phyloP scores from a whole-genome alignment of 2,888 invertebrate species.

The Eutolmus rufibarbis region DNA sequence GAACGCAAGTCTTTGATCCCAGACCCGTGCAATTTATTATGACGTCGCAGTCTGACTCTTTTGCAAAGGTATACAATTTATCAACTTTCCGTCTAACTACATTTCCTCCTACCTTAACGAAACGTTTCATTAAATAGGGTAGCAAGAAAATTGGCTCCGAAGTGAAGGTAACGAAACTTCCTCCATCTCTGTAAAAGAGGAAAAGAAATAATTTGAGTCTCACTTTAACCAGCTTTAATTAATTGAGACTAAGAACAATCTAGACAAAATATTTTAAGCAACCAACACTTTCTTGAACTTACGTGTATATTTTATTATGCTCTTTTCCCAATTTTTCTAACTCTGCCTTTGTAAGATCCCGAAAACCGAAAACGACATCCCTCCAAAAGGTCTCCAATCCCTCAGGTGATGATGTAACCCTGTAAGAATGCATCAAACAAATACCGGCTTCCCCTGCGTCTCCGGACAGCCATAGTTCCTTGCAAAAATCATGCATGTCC shows the following conservation, averaged over 20 bases:
- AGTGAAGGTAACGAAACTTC: slow-evolving; percentile 72
- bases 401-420: slow-evolving; percentile 57
- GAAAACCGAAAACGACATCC: slow-evolving; percentile 63
- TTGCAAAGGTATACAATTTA: slow-evolving; percentile 64
- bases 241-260: too few species aligned
- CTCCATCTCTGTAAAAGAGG: slow-evolving; percentile 66
- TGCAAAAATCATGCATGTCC: slow-evolving; percentile 68
- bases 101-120: slow-evolving; percentile 68
- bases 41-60: slow-evolving; percentile 66
- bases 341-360: slow-evolving; percentile 54
- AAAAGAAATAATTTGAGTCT: not conserved
- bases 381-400: slow-evolving; percentile 61
- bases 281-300: slow-evolving; percentile 42
- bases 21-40: slow-evolving; percentile 82
- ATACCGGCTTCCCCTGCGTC: slow-evolving; percentile 64
- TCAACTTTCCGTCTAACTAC: slow-evolving; percentile 65
- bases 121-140: slow-evolving; percentile 71
- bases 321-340: slow-evolving; percentile 59
- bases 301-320: slow-evolving; percentile 61
- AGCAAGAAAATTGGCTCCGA: slow-evolving; percentile 73
- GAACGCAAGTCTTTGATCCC: slow-evolving; percentile 69
- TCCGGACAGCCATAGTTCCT: slow-evolving; percentile 69
- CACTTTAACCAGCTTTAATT: too few species aligned
- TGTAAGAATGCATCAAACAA: slow-evolving; percentile 62
- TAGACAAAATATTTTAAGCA: not conserved